Base-by-base conservation (phyloP, 2,888 invertebrate genomes). In the Melipona bicolor region DNA sequence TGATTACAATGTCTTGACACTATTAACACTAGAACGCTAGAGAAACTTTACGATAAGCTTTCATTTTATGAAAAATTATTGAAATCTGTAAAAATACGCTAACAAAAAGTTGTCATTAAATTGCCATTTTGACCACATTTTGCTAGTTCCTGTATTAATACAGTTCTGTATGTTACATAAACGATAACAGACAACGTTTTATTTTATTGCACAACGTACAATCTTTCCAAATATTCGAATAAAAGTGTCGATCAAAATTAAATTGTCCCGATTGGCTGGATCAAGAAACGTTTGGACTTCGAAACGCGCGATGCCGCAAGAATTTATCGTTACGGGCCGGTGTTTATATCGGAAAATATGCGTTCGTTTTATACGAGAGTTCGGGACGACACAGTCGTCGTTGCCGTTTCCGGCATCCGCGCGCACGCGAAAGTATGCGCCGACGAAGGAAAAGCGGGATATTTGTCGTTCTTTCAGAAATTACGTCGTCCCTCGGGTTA, bases 281-380 rank as follows among this genome's bases (percentile, higher is more conserved):
- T 13, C 27, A n/a, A 49, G 13, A 32, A 54, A 19, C n/a, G 11
- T 52, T 69, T 19, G 9, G 54, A 61, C 36, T 61, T 50, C 13
- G 24, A 24, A 49, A 32, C 9, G 52, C 67, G 49, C 27, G 56
- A 61, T 21, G 65, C 32, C 61, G 65, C 21, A 70, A 54, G 64
- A 70, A 76, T 62, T 76, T 76, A 76, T 76, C 77, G 71, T 80
- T 65, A 56, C 36, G 32, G 59, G 36, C 59, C 49, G n/a, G 61
- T 83, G 77, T 83, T 83, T 77, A 81, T 77, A 77, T 72, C 49
- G 81, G 71, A 74, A 71, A 81, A 75, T 75, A 61, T 72, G 81
- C 62, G 68, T 52, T 67, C 59, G 52, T 74, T 79, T 61, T 62
- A 59, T 27, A 43, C 43, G n/a, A n/a, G n/a, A 43, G 36, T n/a